Conservation (phyloP, 1,140 invertebrate species). For the Drosophila kanapiae region DNA sequence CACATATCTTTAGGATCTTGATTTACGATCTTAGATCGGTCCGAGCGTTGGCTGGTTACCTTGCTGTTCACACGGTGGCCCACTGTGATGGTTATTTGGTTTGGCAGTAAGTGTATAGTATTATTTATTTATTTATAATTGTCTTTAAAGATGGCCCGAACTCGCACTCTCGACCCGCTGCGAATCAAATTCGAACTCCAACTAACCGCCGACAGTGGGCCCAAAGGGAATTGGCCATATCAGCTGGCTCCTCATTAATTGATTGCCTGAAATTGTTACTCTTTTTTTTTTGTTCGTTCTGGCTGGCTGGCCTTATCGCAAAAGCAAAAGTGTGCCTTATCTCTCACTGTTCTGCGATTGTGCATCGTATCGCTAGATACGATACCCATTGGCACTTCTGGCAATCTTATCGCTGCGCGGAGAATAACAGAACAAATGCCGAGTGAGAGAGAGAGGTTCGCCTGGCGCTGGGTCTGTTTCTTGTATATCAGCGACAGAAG, state of each 20-base stretch:
- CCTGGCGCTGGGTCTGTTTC: not conserved
- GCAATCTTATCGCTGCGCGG: slow-evolving; percentile 41
- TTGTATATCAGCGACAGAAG: slow-evolving; percentile 4
- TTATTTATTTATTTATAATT: slow-evolving; percentile 3
- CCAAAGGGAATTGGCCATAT: slow-evolving; percentile 52
- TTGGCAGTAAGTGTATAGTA: not conserved
- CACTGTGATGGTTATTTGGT: slow-evolving; percentile 25
- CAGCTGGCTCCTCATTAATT: slow-evolving; percentile 71
- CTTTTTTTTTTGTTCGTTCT: slow-evolving; percentile 10
- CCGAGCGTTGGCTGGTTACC: slow-evolving; percentile 24
- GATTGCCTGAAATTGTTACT: slow-evolving; percentile 69
- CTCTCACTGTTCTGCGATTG: slow-evolving; percentile 41
- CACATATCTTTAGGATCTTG: slow-evolving; percentile 58
- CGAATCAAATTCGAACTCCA: slow-evolving; percentile 73
- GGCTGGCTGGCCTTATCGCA: slow-evolving; percentile 33
- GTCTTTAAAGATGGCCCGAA: slow-evolving; percentile 21
- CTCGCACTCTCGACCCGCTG: slow-evolving; percentile 68
- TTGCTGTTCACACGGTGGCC: slow-evolving; percentile 32
- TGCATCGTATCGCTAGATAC: slow-evolving; percentile 45
- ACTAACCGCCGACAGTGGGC: slow-evolving; percentile 62
- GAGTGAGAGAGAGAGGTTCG: not conserved
- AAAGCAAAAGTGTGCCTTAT: slow-evolving; percentile 69
- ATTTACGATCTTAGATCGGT: slow-evolving; percentile 44
- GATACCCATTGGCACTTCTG: slow-evolving; percentile 46
- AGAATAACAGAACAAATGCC: slow-evolving; percentile 24